Evolutionary conservation across 2,113 vertebrate genomes (phyloP).

Genomic region (Protomyctophum bolini): DNA sequence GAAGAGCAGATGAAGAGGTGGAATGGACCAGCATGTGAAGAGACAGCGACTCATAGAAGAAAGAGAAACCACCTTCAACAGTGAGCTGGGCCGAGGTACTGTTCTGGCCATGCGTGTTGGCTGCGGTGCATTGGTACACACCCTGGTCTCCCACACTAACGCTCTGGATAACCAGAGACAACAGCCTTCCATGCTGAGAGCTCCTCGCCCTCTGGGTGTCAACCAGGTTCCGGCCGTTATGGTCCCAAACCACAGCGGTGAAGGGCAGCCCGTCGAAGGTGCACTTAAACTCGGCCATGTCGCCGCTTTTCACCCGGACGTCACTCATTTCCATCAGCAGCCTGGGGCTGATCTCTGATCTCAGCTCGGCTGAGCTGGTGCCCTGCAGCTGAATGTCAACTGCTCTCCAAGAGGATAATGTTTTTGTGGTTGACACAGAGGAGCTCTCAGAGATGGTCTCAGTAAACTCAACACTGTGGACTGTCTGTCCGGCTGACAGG

Average conservation of each 20-base stretch:
- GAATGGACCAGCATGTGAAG: constrained; percentile 29
- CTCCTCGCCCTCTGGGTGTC: constrained; percentile 78
- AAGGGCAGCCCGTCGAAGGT: constrained; percentile 81
- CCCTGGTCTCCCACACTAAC: constrained; percentile 83
- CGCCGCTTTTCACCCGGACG: constrained; percentile 75
- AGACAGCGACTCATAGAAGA: constrained; percentile 71
- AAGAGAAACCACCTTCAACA: constrained; percentile 87
- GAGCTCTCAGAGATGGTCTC: constrained; percentile 79
- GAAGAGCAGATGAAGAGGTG: constrained; percentile 51
- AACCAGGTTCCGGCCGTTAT: constrained; percentile 76
- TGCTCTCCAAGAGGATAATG: constrained; percentile 56
- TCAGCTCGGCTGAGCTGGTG: constrained; percentile 21
- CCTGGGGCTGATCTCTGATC: constrained; percentile 56
- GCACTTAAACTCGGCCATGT: constrained; percentile 84
- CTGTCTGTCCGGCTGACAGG: constrained; percentile 73
- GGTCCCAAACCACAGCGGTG: constrained; percentile 78
- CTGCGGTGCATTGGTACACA: constrained; percentile 82
- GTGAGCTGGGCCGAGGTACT: constrained; percentile 85
- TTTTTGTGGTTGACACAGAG: constrained; percentile 52
- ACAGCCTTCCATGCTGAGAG: constrained; percentile 74
- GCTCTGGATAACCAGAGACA: constrained; percentile 80
- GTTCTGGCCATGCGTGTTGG: constrained; percentile 79
- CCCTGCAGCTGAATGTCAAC: constrained; percentile 55
- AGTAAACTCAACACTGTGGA: constrained; percentile 72
- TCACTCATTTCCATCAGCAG: constrained; percentile 83